Evolutionary conservation across 2,888 invertebrate species (phyloP), one percentile per base, ranked within the genome.

Genomic region (Rhingia rostrata): DNA sequence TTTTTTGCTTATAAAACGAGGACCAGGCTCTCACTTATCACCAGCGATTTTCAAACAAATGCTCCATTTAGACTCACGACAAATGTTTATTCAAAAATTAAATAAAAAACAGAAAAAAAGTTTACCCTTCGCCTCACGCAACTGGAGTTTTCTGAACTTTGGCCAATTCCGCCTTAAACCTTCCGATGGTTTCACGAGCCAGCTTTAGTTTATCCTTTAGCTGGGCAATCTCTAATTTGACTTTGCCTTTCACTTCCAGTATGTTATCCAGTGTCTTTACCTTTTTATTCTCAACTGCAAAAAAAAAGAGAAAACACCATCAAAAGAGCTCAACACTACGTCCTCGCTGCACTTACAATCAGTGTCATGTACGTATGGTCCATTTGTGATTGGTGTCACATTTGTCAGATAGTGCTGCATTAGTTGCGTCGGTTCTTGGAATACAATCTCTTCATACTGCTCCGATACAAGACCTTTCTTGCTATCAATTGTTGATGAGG

Each of bases 371-470:
- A 93, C 94, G 94, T 96, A 96, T 33, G 93, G 90, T 0, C 95
- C 95, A 74, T 94, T 93, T 0, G 95, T 94, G 30, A 97, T 91
- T 1, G 95, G 96, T 88, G 96, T 95, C 0, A 95, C 94, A 87
- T 93, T 95, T 80, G 94, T 95, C 47, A 98, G 92, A 35, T 97
- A 92, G 89, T 97, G 96, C 88, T 98, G 97, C 97, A 98, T 97
- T 86, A 96, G 92, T 82, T 96, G 95, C 0, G 97, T 97, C 0
- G 97, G 97, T 90, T 97, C 97, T 91, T 97, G 97, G 89, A 97
- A 97, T 0, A 98, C 97, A 67, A 99, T 96, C 93, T 99, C 99
- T 90, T 99, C 99, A 89, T 98, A 99, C 82, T 95, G 96, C 92
- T 99, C 99, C 0, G 97, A 97, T 7, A 98, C 97, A 0, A 99